Evolutionary conservation across 2,113 vertebrate species (phyloP).

Genomic region (Sylvia atricapilla): DNA sequence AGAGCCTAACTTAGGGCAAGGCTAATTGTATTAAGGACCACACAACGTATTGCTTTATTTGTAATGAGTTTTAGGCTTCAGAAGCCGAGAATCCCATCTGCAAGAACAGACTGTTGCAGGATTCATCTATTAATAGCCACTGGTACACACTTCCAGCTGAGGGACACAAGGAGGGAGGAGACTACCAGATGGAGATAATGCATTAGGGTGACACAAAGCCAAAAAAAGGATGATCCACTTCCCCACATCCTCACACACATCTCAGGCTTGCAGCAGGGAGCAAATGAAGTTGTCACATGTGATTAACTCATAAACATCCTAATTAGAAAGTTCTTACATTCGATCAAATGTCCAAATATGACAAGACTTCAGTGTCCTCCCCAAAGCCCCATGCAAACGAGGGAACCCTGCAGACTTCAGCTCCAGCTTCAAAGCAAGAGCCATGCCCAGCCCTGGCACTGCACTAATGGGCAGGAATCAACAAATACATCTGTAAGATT

Average conservation of each 20-base stretch:
- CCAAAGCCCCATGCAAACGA: fast-evolving
- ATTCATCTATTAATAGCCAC: constrained; percentile 76
- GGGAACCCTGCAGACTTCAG: neutral
- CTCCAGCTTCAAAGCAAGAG: neutral
- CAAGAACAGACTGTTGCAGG: constrained; percentile 71
- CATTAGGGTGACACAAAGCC: constrained; percentile 58
- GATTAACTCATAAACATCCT: constrained; percentile 19
- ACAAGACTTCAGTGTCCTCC: neutral
- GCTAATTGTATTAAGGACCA: constrained; percentile 62
- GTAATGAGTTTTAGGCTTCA: constrained; percentile 62
- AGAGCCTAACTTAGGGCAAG: neutral
- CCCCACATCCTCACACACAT: constrained; percentile 13
- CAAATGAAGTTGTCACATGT: neutral
- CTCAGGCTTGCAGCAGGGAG: neutral
- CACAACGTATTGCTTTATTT: constrained; percentile 46
- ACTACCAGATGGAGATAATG: constrained; percentile 73
- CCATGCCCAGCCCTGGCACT: neutral
- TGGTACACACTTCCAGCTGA: constrained; percentile 68
- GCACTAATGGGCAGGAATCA: neutral
- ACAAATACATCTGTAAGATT: neutral
- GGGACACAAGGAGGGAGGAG: constrained; percentile 54
- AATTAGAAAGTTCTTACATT: neutral
- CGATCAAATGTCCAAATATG: neutral
- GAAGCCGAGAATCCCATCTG: constrained; percentile 73
- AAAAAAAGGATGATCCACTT: constrained; percentile 66